These are phyloP conservation scores for Coreoperca whiteheadi DNA, from an alignment of 2,113 vertebrate genomes.

Conservation along the genomic window DNA sequence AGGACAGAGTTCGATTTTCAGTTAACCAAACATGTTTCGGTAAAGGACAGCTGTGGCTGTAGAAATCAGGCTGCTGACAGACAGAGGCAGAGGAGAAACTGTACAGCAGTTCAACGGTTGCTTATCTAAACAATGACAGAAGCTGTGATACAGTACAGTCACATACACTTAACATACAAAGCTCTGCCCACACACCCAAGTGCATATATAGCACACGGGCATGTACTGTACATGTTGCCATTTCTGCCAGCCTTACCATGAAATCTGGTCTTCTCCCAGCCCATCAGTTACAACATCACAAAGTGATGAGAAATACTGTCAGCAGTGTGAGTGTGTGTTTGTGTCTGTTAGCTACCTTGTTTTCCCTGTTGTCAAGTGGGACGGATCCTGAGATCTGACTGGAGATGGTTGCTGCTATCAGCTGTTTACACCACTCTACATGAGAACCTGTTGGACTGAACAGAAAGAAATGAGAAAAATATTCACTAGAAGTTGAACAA, in stretches of 20 bases:
- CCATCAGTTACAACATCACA: slow-evolving; percentile 57
- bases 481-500: neutral
- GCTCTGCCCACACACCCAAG: slow-evolving; percentile 8
- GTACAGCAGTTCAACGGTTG: slow-evolving; percentile 3
- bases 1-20: neutral
- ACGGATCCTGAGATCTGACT: slow-evolving; percentile 91
- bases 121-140: neutral
- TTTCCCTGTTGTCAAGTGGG: slow-evolving; percentile 89
- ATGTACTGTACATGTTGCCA: fast-evolving
- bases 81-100: neutral
- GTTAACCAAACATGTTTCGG: neutral
- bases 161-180: neutral
- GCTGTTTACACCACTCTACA: slow-evolving; percentile 99
- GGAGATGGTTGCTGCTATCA: slow-evolving; percentile 98
- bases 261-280: slow-evolving; percentile 51
- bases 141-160: neutral
- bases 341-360: slow-evolving; percentile 82
- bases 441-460: slow-evolving; percentile 94
- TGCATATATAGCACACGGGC: slow-evolving; percentile 8
- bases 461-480: slow-evolving; percentile 37
- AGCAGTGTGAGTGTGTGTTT: neutral
- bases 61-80: slow-evolving; percentile 7
- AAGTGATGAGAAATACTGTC: slow-evolving; percentile 28
- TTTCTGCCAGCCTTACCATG: slow-evolving; percentile 39
- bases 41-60: neutral